These are phyloP conservation scores for Falco punctatus DNA, from an alignment of 2,113 vertebrate genomes.

Conservation along the genomic window DNA sequence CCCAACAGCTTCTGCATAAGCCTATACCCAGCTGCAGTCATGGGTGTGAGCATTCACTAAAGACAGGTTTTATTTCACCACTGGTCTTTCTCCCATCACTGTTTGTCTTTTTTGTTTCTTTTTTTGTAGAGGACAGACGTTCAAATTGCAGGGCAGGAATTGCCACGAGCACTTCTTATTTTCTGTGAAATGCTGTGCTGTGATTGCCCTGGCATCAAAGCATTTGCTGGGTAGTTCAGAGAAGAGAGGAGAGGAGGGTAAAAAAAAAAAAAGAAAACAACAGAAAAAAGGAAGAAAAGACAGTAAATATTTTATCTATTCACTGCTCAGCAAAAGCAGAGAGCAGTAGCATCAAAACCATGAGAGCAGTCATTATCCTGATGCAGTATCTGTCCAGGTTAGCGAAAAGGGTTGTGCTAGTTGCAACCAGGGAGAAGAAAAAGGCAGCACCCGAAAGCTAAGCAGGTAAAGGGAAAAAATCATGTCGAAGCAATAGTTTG, in stretches of 20 bases:
- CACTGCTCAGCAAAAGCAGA: neutral
- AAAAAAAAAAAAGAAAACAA: neutral
- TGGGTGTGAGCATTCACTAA: neutral
- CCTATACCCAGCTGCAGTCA: neutral
- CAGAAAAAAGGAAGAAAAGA: neutral
- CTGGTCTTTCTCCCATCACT: neutral
- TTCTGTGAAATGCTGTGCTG: neutral
- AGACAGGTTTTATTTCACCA: neutral
- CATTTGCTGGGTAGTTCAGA: neutral
- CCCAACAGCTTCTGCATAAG: neutral
- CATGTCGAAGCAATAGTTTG: neutral
- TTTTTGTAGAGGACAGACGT: neutral
- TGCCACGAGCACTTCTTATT: neutral
- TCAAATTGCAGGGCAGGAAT: neutral
- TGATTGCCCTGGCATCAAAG: neutral
- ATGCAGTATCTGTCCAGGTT: neutral
- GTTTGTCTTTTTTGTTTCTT: neutral
- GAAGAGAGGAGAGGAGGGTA: neutral
- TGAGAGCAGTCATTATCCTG: neutral
- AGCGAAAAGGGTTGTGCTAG: neutral
- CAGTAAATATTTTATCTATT: neutral
- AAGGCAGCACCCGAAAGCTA: neutral
- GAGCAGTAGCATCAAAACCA: neutral
- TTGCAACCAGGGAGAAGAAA: neutral
- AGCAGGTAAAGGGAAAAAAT: neutral